Percentiles rank a stretch among this genome's conserved stretches.
Evolutionary conservation across 2,888 invertebrate genomes (phyloP).

Genomic region (Pristionchus japonicus): DNA sequence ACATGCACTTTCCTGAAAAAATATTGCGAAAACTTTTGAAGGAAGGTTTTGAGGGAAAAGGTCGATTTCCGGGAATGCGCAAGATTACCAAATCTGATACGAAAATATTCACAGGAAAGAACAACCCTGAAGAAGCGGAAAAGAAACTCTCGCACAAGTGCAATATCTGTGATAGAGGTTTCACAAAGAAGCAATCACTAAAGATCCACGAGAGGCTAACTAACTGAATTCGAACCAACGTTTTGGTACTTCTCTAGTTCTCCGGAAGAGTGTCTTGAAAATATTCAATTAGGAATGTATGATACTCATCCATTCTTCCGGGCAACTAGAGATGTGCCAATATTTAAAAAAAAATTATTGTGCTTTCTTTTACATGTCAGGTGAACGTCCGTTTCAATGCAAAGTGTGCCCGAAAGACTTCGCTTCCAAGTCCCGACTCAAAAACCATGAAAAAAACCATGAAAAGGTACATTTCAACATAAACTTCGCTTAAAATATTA

Average conservation of each 20-base stretch:
- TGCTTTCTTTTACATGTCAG: background rate
- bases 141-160: background rate
- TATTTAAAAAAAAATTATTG: no score
- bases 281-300: no score
- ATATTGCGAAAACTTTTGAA: no score
- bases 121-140: background rate
- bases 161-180: background rate
- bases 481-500: no score
- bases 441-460: background rate
- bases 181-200: background rate
- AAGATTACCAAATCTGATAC: no score
- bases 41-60: no score
- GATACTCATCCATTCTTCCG: no score
- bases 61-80: no score
- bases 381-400: background rate
- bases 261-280: no score
- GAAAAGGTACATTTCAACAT: background rate
- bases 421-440: background rate
- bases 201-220: background rate
- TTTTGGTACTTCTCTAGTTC: background rate
- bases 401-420: background rate
- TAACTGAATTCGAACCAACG: background rate
- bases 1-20: no score
- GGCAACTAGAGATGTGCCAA: no score
- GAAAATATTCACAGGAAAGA: background rate